A percentile compares a stretch with the other conserved stretches of the same genome.
These are phyloP conservation scores for Araneus ventricosus DNA, from an alignment of 1,140 invertebrate genomes.

Conservation along the genomic window DNA sequence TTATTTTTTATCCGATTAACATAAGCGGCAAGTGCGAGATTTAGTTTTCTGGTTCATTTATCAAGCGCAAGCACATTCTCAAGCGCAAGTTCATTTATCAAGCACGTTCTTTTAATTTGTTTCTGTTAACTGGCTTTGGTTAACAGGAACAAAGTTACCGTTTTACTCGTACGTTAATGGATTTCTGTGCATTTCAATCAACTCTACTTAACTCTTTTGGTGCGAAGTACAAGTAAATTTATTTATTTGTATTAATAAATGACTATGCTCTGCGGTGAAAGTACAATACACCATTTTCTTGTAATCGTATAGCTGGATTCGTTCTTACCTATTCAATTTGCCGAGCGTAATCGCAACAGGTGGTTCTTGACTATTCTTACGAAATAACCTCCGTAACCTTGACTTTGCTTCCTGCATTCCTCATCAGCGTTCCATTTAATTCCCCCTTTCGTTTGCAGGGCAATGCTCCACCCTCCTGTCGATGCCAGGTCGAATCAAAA, in stretches of 20 bases:
- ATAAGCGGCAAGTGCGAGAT: too few relatives aligned
- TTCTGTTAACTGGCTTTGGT: not conserved
- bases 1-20: too few relatives aligned
- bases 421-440: not conserved
- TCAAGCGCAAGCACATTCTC: too few relatives aligned
- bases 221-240: not conserved
- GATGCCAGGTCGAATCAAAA: not conserved
- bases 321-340: not conserved
- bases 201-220: not conserved
- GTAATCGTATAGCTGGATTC: not conserved
- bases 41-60: not conserved
- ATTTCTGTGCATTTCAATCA: not conserved
- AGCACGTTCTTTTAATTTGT: not conserved
- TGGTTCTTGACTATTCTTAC: not conserved
- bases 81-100: not conserved
- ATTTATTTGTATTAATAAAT: too few relatives aligned
- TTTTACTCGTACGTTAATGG: not conserved
- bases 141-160: too few relatives aligned
- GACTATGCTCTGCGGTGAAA: too few relatives aligned
- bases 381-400: not conserved
- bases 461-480: not conserved
- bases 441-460: not conserved
- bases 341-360: not conserved
- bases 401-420: constrained; percentile 5
- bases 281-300: too few relatives aligned